Evolutionary conservation across 2,797 vertebrate species (phyloP).

Genomic region (Bryconaethiops microstoma): DNA sequence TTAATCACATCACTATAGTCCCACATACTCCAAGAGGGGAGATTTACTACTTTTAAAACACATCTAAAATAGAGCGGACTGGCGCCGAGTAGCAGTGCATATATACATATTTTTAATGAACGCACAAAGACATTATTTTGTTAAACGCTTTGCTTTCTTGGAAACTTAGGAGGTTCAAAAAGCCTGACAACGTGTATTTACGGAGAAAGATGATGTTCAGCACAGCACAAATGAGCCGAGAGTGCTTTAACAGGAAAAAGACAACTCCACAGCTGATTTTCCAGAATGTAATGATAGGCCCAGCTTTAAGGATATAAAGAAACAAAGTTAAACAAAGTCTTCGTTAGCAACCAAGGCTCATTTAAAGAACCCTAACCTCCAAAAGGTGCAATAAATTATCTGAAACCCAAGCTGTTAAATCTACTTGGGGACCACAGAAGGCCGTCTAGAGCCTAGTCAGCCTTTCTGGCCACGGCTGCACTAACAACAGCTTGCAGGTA

Average conservation of each 20-base stretch:
- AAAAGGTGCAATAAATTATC: constrained; percentile 3
- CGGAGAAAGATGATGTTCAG: neutral
- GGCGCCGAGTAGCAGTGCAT: neutral
- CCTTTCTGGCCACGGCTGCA: constrained; percentile 62
- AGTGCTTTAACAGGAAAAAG: neutral
- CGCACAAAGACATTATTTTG: neutral
- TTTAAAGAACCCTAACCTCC: constrained; percentile 7
- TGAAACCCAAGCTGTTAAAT: neutral
- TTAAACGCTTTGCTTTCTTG: neutral
- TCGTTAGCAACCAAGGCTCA: neutral
- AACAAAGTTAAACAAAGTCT: neutral
- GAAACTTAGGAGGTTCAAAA: neutral
- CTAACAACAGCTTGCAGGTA: constrained; percentile 74
- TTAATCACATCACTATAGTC: neutral
- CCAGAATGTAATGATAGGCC: neutral
- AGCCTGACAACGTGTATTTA: neutral
- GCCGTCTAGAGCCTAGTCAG: constrained; percentile 56
- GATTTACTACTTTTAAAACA: neutral
- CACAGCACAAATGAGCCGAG: neutral
- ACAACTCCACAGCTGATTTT: neutral
- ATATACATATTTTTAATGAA: neutral
- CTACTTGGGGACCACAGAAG: neutral
- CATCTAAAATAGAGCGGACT: neutral
- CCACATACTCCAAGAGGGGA: neutral
- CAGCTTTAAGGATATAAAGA: neutral